Base-by-base conservation (phyloP, 2,113 vertebrate genomes). In the Neofelis nebulosa region DNA sequence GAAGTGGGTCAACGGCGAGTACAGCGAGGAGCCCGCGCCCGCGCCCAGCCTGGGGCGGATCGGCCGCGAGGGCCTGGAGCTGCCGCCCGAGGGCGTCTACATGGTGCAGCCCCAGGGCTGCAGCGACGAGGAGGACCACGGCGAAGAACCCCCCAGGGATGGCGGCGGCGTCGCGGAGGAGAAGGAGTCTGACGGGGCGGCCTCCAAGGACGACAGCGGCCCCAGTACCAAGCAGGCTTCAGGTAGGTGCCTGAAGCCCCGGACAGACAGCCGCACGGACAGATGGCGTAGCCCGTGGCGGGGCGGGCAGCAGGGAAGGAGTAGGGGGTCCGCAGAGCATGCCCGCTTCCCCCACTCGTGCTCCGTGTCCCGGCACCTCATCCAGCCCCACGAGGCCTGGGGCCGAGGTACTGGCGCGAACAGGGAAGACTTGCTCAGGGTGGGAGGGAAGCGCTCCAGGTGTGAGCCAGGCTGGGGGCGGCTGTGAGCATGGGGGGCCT, bases 1-100 rank as follows among this genome's bases (percentile, higher is more conserved):
- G 98, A 99, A 99, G 98, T 99, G 99, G 99, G 99, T 99, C 96
- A 99, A 99, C 0, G 99, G 99, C 80, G 99, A 99, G 97, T 99
- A 99, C 68, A 99, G 99, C 0, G 99, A 99, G 9, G 99, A 99
- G 98, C 99, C 99, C 0, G 98, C 97, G 2, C 97, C 98, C 8
- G 97, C 98, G 0, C 96, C 98, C 7, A 13, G 98, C 98, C 98
- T 98, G 98, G 98, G 98, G 29, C 97, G 99, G 66, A 98, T 98
- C 73, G 78, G 97, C 89, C 94, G 98, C 0, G 99, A 99, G 68
- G 98, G 99, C 0, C 76, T 99, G 5, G 99, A 99, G 69, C 95
- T 98, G 96, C 99, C 99, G 4, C 99, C 99, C 0, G 99, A 99
- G 98, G 99, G 99, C 0, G 99, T 99, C 83, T 99, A 99, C 99